phyloP scores from a whole-genome alignment of 2,888 invertebrate genomes.

The Pandemis heparana region DNA sequence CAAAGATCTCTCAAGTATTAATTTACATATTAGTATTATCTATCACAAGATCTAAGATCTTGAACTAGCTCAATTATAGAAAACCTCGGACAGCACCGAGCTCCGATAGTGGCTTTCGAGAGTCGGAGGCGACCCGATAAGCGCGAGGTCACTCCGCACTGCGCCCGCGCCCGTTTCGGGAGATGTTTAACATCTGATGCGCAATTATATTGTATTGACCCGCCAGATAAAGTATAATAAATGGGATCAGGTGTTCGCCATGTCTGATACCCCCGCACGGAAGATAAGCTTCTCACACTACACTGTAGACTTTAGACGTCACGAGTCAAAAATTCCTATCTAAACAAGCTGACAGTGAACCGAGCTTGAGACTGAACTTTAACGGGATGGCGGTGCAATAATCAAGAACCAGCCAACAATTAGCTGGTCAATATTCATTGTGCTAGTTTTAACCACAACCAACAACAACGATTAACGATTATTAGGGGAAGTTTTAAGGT shows the following conservation, averaged over 20 bases:
- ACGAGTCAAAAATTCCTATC: not conserved
- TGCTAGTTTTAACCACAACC: no score
- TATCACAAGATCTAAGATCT: not conserved
- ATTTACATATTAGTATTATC: not conserved
- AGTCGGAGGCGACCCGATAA: not conserved
- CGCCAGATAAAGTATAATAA: not conserved
- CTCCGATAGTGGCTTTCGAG: not conserved
- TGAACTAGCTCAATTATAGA: not conserved
- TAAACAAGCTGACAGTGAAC: not conserved
- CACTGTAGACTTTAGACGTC: not conserved
- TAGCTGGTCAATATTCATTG: no score
- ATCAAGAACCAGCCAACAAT: no score
- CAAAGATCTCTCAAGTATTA: not conserved
- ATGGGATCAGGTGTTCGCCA: not conserved
- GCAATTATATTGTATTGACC: conserved; percentile 16
- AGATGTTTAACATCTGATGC: conserved; percentile 8
- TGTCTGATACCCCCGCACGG: not conserved
- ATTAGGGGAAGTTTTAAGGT: no score
- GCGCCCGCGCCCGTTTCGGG: not conserved
- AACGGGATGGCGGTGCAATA: no score
- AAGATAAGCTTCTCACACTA: not conserved
- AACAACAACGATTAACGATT: no score
- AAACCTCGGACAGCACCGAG: not conserved
- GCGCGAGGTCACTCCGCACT: not conserved
- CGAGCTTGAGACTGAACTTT: no score